A percentile compares a stretch with the other conserved stretches of the same genome.
phyloP scores from a whole-genome alignment of 2,113 vertebrate genomes.

The Boleophthalmus pectinirostris region DNA sequence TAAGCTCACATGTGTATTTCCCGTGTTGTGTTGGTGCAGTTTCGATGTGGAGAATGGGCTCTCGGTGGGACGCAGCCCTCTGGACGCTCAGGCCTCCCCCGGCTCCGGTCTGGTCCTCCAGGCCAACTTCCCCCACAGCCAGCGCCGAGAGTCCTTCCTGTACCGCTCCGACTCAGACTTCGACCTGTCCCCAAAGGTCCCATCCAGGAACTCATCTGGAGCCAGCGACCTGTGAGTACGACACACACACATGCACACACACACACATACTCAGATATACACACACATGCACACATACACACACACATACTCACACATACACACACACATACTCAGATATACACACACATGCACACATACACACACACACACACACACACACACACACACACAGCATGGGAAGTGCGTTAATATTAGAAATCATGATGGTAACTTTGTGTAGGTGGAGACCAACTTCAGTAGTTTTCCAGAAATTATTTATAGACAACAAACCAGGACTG shows the following conservation, averaged over 20 bases:
- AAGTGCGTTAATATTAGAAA: too few species aligned
- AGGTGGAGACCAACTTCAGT: too few species aligned
- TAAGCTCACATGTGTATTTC: not conserved
- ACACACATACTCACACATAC: not conserved
- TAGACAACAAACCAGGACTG: too few species aligned
- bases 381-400: not conserved
- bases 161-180: constrained; percentile 94
- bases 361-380: not conserved
- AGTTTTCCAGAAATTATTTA: too few species aligned
- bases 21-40: constrained; percentile 62
- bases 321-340: too few species aligned
- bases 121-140: constrained; percentile 82
- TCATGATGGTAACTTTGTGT: too few species aligned
- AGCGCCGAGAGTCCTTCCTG: constrained; percentile 91
- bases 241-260: not conserved
- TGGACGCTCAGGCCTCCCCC: constrained; percentile 83
- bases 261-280: not conserved
- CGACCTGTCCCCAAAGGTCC: constrained; percentile 87
- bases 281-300: not conserved
- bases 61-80: constrained; percentile 69
- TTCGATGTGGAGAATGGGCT: constrained; percentile 93
- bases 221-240: constrained; percentile 89
- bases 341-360: too few species aligned
- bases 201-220: constrained; percentile 87
- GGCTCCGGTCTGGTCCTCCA: constrained; percentile 82